phyloP scores from a whole-genome alignment of 1,140 invertebrate species.

The Trypoxylus dichotomus region DNA sequence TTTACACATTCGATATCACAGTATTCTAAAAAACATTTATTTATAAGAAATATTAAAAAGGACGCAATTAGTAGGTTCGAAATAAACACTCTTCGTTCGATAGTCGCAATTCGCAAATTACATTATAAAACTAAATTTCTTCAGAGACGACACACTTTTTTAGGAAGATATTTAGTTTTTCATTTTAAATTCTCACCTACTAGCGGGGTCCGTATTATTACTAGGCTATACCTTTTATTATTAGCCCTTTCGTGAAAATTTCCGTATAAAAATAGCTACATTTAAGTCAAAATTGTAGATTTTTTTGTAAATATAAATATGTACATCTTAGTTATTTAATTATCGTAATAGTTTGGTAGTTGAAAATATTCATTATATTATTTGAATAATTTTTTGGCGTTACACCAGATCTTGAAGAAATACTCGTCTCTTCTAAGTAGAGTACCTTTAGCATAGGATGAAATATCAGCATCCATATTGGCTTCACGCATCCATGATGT shows the following conservation, averaged over 20 bases:
- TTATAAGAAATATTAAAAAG: constrained; percentile 34
- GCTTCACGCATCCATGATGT: constrained; percentile 89
- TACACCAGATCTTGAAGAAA: constrained; percentile 92
- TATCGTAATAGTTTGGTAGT: not conserved
- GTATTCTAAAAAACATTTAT: constrained; percentile 39
- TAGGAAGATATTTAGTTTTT: constrained; percentile 30
- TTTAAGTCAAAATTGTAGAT: constrained; percentile 6
- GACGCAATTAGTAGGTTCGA: constrained; percentile 24
- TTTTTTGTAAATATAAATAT: not conserved
- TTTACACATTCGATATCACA: constrained; percentile 42
- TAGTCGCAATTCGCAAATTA: constrained; percentile 41
- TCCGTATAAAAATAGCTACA: constrained; percentile 14
- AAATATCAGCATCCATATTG: constrained; percentile 91
- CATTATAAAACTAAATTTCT: constrained; percentile 37
- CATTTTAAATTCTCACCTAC: constrained; percentile 31
- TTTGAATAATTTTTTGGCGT: constrained; percentile 80
- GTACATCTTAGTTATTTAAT: not conserved
- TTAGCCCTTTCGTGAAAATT: not conserved
- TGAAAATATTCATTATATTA: constrained; percentile 51
- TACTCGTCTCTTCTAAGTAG: constrained; percentile 86
- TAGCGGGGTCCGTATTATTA: constrained; percentile 4
- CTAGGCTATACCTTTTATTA: not conserved
- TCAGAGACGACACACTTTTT: constrained; percentile 32
- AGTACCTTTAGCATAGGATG: constrained; percentile 80
- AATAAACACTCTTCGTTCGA: constrained; percentile 26